A percentile compares a stretch with the other conserved stretches of the same genome.
Evolutionary conservation across 2,888 invertebrate species (phyloP).

Genomic region (Rhogogaster chlorosoma): DNA sequence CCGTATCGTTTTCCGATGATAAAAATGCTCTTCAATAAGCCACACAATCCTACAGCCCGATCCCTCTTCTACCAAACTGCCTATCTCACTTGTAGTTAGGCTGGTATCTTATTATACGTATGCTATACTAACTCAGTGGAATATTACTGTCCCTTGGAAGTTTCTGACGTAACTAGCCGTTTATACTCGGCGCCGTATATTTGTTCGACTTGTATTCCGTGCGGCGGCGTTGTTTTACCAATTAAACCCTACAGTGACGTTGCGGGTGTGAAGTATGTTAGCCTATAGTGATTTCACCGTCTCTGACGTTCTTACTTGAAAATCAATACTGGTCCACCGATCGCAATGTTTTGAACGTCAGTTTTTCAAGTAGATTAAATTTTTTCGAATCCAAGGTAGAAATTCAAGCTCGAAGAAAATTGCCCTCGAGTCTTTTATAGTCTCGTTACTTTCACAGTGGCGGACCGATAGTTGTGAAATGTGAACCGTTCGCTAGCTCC

Average conservation of each 20-base stretch:
- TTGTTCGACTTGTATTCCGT: slow-evolving; percentile 24
- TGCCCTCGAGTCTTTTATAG: neutral
- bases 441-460: neutral
- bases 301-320: neutral
- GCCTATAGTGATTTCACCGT: neutral
- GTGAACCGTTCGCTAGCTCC: neutral
- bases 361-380: neutral
- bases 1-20: neutral
- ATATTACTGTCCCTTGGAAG: slow-evolving; percentile 44
- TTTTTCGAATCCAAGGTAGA: neutral
- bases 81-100: slow-evolving; percentile 29
- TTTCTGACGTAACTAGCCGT: slow-evolving; percentile 36
- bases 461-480: neutral
- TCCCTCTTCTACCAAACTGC: neutral
- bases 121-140: slow-evolving; percentile 31
- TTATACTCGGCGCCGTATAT: slow-evolving; percentile 22
- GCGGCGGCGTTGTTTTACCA: slow-evolving; percentile 28
- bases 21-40: neutral
- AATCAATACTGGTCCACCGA: neutral
- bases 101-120: slow-evolving; percentile 23
- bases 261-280: neutral
- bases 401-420: neutral
- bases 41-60: neutral
- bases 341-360: neutral
- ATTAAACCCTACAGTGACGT: slow-evolving; percentile 20